Evolutionary conservation across 2,797 vertebrate species (phyloP), one percentile per base, ranked within the genome.

Genomic region (Stomatorhinus walkeri): DNA sequence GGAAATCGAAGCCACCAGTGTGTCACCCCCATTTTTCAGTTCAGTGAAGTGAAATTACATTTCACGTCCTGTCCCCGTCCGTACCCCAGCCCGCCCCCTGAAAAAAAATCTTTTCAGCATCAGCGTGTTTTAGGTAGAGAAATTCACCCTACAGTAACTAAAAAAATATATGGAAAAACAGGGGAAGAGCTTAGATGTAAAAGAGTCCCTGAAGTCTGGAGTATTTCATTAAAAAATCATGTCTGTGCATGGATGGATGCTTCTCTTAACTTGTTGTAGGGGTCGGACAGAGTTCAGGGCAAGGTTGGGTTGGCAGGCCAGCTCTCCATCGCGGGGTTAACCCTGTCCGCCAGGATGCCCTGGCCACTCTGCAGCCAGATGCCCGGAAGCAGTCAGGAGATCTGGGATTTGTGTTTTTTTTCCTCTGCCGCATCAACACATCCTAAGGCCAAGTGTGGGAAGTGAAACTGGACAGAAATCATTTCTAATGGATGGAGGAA

Each of bases 161-260:
- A 90, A 87, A 88, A 61, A 88, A 64, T 89, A 68, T 89, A 86
- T 61, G 32, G 32, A 87, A 88, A 52, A 76, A 88, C 12, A 43
- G 64, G 84, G 40, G 51, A 88, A 87, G 28, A 86, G 36, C 89
- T 89, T 59, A 88, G 85, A 91, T 83, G 61, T 59, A 48, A 64
- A 89, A 89, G 22, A 49, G 88, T 89, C 89, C 89, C 87, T 88
- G 85, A 59, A 88, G 24, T 49, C 84, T 89, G 89, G 84, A 89
- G 89, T 91, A 90, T 91, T 91, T 89, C 81, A 92, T 92, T 59
- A 91, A 90, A 90, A 91, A 91, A 89, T 89, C 89, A 90, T 92
- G 91, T 89, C 87, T 24, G 85, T 87, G 89, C 89, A 91, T 48
- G 91, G 88, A 89, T 91, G 89, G 90, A 84, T 91, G 89, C 68